These are phyloP conservation scores for Drosophila flavopinicola DNA, from an alignment of 2,888 invertebrate species.

Conservation along the genomic window DNA sequence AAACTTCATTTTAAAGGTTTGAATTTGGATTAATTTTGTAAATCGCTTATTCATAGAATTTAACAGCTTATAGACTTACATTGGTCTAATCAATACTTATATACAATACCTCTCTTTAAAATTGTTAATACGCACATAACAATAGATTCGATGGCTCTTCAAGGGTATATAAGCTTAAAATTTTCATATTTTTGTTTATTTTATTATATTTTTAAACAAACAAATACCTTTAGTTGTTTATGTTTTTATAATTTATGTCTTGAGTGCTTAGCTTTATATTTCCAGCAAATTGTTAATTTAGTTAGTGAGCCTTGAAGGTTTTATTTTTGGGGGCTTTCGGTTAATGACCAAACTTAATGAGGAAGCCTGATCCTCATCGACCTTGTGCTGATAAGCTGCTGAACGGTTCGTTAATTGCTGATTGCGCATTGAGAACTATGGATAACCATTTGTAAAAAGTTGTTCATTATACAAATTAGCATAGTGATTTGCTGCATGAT, in stretches of 20 bases:
- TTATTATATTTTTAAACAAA: background rate
- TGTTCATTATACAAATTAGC: slow-evolving; percentile 43
- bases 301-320: slow-evolving; percentile 48
- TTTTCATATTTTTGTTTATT: background rate
- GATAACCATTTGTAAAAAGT: slow-evolving; percentile 28
- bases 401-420: slow-evolving; percentile 47
- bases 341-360: slow-evolving; percentile 44
- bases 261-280: slow-evolving; percentile 12
- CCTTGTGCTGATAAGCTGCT: slow-evolving; percentile 47
- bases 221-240: background rate
- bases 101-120: too few relatives aligned
- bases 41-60: too few relatives aligned
- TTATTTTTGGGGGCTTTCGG: slow-evolving; percentile 15
- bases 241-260: slow-evolving; percentile 21
- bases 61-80: too few relatives aligned
- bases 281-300: slow-evolving; percentile 39
- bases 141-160: background rate
- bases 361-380: slow-evolving; percentile 46
- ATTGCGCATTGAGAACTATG: slow-evolving; percentile 31
- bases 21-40: too few relatives aligned
- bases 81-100: too few relatives aligned
- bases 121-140: too few relatives aligned
- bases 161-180: slow-evolving; percentile 1
- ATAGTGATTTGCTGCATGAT: slow-evolving; percentile 30
- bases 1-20: too few relatives aligned